Conservation (phyloP, 2,113 vertebrate species). For the Zingel zingel region DNA sequence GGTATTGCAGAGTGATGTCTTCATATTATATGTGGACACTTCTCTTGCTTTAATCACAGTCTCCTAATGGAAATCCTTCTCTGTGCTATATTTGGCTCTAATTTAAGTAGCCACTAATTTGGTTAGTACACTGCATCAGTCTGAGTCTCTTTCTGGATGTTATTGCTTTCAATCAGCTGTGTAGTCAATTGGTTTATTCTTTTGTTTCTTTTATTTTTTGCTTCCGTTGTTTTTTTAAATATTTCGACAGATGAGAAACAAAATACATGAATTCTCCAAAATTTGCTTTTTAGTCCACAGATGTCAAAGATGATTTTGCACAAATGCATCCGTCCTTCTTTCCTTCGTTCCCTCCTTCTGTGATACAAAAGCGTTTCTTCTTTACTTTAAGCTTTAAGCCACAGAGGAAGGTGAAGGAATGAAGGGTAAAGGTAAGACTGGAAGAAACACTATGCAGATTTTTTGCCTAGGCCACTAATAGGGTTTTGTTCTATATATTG, state of each 20-base stretch:
- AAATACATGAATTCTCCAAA: slow-evolving; percentile 9
- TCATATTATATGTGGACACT: slow-evolving; percentile 27
- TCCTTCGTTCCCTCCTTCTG: neutral
- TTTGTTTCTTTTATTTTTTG: neutral
- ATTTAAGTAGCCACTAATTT: slow-evolving; percentile 42
- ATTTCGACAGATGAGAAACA: neutral
- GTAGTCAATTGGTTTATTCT: slow-evolving; percentile 21
- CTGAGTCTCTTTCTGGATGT: slow-evolving; percentile 29
- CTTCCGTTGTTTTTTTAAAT: slow-evolving; percentile 8
- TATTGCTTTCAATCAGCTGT: slow-evolving; percentile 69
- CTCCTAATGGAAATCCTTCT: slow-evolving; percentile 29
- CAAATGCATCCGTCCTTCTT: slow-evolving; percentile 1
- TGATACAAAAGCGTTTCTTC: neutral
- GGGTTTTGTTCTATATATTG: slow-evolving; percentile 30
- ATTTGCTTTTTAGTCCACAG: slow-evolving; percentile 13
- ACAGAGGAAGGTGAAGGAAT: slow-evolving; percentile 34
- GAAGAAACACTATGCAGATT: slow-evolving; percentile 19
- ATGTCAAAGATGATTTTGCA: slow-evolving; percentile 9
- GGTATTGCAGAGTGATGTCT: slow-evolving; percentile 53
- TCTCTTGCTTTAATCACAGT: slow-evolving; percentile 34
- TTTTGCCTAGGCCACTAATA: slow-evolving; percentile 43
- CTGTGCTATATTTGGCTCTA: slow-evolving; percentile 56
- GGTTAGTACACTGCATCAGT: slow-evolving; percentile 17
- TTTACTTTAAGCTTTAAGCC: slow-evolving; percentile 13
- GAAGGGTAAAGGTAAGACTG: slow-evolving; percentile 5